Evolutionary conservation across 1,140 invertebrate genomes (phyloP).

Genomic region (Monomorium pharaonis): DNA sequence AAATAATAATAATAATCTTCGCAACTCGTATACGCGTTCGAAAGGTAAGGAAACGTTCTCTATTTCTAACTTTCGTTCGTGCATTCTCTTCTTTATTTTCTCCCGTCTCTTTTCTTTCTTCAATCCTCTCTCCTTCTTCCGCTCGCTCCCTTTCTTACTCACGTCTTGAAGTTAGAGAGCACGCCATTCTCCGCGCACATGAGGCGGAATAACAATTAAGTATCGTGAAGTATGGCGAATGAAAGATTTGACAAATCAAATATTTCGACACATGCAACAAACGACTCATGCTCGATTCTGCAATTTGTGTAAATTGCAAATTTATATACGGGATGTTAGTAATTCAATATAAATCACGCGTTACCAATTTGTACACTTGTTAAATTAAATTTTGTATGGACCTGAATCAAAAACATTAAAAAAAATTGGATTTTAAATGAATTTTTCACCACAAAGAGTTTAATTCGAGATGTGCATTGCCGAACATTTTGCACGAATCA

Average conservation of each 20-base stretch:
- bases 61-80: slow-evolving; percentile 51
- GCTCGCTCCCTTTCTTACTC: background rate
- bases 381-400: background rate
- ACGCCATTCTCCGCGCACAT: background rate
- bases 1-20: slow-evolving; percentile 67
- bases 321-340: background rate
- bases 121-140: background rate
- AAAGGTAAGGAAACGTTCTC: slow-evolving; percentile 42
- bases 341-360: background rate
- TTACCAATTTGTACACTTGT: background rate
- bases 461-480: background rate
- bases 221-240: background rate
- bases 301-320: background rate
- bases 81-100: slow-evolving; percentile 41
- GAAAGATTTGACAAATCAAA: slow-evolving; percentile 29
- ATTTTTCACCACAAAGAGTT: background rate
- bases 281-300: slow-evolving; percentile 4
- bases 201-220: background rate
- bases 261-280: background rate
- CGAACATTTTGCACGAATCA: background rate
- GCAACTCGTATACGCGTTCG: slow-evolving; percentile 64
- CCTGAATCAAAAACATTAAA: background rate
- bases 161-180: background rate
- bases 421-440: background rate
- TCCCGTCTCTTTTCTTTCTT: background rate